Evolutionary conservation across 2,888 invertebrate genomes (phyloP), one percentile per base, ranked within the genome.

Genomic region (Drosophila acutilabella): DNA sequence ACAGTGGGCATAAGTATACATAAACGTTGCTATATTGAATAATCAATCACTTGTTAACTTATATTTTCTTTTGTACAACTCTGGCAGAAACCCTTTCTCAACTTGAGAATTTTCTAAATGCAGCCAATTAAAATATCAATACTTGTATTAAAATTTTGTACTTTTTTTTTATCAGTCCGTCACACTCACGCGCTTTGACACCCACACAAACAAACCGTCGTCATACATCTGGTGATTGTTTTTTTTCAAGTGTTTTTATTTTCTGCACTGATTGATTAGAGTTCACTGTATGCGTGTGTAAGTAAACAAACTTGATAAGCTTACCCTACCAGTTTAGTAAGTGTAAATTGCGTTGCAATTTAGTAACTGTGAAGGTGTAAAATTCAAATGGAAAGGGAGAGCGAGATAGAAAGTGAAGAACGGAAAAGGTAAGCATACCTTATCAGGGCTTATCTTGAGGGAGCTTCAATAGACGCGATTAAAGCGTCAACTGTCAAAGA

Each of bases 361-460:
- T 52, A 47, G n/a, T 52, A 45, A 38, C 47, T 42, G 45, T 14
- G 18, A 38, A 62, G 59, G 40, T 72, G 64, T 56, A 69, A 45
- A 20, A 47, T 20, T 23, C 26, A 56, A 42, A 53, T 18, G 33
- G 11, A 20, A 20, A 8, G 6, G 13, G 10, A 36, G 18, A 42
- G 38, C 13, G 48, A 26, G 41, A 14, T 2, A 33, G 53, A 54
- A 8, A 40, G 13, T 4, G 48, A 58, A 13, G 5, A 7, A n/a
- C 8, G 11, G 16, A 14, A 23, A 18, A 30, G 18, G 36, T 18
- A 44, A 51, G 26, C 51, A 44, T 42, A 61, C 44, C 56, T 60
- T 76, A 76, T 74, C 74, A 42, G 20, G 57, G 68, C 73, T 74
- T 74, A 74, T 69, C 73, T 62, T n/a, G n/a, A 30, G 11, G 36